Evolutionary conservation across 2,113 vertebrate species (phyloP), one percentile per base, ranked within the genome.

Genomic region (Syngnathus scovelli): DNA sequence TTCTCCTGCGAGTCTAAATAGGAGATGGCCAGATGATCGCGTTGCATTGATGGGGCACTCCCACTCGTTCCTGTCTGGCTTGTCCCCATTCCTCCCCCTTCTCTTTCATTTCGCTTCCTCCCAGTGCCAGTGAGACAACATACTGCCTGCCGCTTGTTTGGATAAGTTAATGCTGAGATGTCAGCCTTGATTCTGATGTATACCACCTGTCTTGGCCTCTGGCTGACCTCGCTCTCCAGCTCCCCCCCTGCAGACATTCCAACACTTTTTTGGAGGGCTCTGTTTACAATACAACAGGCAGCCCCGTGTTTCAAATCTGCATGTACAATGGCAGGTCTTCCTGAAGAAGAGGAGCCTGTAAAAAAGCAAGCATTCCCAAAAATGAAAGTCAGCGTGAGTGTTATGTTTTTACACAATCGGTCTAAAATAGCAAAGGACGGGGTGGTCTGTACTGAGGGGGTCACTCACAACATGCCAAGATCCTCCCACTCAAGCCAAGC

Each of bases 161-260:
- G 89, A 88, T 88, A 87, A 88, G 89, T 84, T 88, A 84, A 86
- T 88, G 87, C 84, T 83, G 85, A 84, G 82, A 88, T 87, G 91
- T 90, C 91, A 90, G 85, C 83, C 84, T 78, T 70, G 55, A 69
- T 76, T 85, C 87, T 91, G 91, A 92, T 90, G 87, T 87, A 88
- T 86, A 90, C 91, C 91, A 92, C 89, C 91, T 91, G 91, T 89
- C 86, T 89, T 92, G 87, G 89, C 91, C 91, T 89, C 75, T 64
- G 33, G 33, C 67, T 92, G 91, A 92, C 90, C 91, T 80, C 77
- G 49, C 78, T 55, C 79, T 86, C 82, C 89, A 78, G 78, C 90
- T 89, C 90, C 89, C 90, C 27, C 87, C 85, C 82, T 87, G 82
- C 76, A 89, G 83, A 89, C 89, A 92, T 92, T 91, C 90, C 90